Base-by-base conservation (phyloP, 2,888 invertebrate species). In the Pyrrhosoma nymphula region DNA sequence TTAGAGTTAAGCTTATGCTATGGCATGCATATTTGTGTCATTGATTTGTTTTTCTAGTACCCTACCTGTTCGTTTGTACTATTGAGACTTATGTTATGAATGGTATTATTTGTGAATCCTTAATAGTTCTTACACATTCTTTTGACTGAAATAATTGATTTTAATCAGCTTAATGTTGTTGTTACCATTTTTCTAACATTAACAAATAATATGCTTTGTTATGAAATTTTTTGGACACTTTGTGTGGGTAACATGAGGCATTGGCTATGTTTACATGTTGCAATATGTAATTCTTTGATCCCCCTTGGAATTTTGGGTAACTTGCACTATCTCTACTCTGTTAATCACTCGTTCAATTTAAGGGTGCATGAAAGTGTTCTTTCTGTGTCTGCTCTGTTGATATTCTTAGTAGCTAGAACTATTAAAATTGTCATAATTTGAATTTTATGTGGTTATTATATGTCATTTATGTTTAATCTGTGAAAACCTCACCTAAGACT, bases 371-470 rank as follows among this genome's bases (percentile, higher is more conserved):
- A 26, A 91, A 63, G 23, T 91, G 56, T 8, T 60, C 69, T 30
- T 56, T 56, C n/a, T 26, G 89, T 93, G 23, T 23, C 63, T 39
- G 63, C 39, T 69, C 35, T 63, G 23, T 75, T n/a, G 10, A 10
- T 56, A 55, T 89, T 93, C 47, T 47, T 55, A 75, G 55, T 23
- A 14, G 23, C 69, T 75, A 75, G 39, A 63, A 91, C 14, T 23
- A 3, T 91, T 63, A 10, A 14, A 93, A n/a, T 93, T n/a, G 63
- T 69, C 69, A 93, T 47, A 26, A 16, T 39, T 93, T 91, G 91
- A 56, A 56, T 63, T 39, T 47, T 55, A 18, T 75, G 39, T 39
- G 35, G 35, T 47, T n/a, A 69, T 69, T 75, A 47, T 93, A 26
- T 55, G 23, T 69, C 26, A 91, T 47, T 75, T 93, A 93, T 69